Percentiles rank a stretch among this genome's conserved stretches.
These are phyloP conservation scores for Callospermophilus lateralis DNA, from an alignment of 2,113 vertebrate genomes.

Conservation along the genomic window DNA sequence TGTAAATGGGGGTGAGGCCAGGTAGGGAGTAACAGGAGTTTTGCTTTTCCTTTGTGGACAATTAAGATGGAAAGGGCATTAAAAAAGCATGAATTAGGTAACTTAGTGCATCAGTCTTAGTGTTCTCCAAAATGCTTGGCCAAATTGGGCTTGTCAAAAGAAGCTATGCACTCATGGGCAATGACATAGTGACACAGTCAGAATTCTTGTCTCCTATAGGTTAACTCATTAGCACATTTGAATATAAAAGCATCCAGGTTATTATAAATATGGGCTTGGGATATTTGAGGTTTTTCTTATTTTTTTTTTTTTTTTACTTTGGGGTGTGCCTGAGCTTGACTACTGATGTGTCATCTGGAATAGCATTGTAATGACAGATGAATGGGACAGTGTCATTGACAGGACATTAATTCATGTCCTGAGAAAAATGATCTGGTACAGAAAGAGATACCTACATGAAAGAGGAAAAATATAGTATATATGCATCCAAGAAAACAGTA, in stretches of 20 bases:
- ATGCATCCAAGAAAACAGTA: not conserved
- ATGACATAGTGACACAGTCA: not conserved
- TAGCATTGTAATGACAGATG: not conserved
- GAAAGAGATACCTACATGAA: conserved; percentile 6
- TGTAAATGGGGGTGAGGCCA: not conserved
- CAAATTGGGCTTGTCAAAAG: not conserved
- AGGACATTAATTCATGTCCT: conserved; percentile 25
- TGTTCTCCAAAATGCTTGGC: not conserved
- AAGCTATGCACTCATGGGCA: not conserved
- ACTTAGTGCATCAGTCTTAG: not conserved
- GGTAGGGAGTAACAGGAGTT: not conserved
- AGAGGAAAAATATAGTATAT: not conserved
- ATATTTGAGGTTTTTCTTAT: not conserved
- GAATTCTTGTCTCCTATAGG: not conserved
- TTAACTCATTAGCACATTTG: not conserved
- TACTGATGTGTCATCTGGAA: not conserved
- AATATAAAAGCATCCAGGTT: not conserved
- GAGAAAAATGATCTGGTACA: not conserved
- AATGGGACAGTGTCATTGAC: not conserved
- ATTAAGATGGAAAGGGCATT: not conserved
- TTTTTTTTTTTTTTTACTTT: conserved; percentile 11
- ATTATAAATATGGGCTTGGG: conserved; percentile 24
- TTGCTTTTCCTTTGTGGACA: not conserved
- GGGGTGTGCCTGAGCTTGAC: not conserved
- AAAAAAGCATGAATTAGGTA: not conserved